These are phyloP conservation scores for Lepus townsendii DNA, from an alignment of 2,797 vertebrate species.

Conservation along the genomic window DNA sequence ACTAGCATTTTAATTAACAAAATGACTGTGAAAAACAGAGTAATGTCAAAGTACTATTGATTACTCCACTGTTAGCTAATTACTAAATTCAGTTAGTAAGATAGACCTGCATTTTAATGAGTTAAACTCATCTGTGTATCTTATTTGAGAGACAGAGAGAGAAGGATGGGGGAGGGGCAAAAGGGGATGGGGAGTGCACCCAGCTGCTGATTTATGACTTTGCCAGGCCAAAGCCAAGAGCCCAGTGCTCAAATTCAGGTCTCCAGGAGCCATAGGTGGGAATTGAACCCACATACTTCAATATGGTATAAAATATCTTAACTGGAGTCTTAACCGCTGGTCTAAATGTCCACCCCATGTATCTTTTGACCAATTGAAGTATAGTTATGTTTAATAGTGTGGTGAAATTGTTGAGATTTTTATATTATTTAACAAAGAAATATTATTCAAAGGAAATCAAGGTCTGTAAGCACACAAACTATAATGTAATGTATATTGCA, in stretches of 20 bases:
- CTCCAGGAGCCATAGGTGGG: too few species aligned
- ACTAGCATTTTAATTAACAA: constrained; percentile 69
- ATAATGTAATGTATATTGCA: not conserved
- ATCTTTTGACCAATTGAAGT: constrained; percentile 70
- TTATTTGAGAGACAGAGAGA: not conserved
- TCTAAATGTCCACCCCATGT: too few species aligned
- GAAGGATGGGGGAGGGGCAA: too few species aligned
- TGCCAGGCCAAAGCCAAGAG: too few species aligned
- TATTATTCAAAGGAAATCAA: constrained; percentile 22
- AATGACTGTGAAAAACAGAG: constrained; percentile 35
- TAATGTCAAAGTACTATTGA: constrained; percentile 69
- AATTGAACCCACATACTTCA: too few species aligned
- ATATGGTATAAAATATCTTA: too few species aligned
- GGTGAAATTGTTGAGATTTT: constrained; percentile 16
- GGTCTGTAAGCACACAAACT: not conserved
- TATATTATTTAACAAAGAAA: constrained; percentile 45
- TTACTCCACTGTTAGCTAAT: constrained; percentile 52
- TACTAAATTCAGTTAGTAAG: constrained; percentile 51
- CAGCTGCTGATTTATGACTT: too few species aligned
- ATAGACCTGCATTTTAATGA: constrained; percentile 53
- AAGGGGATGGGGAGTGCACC: too few species aligned
- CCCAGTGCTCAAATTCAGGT: too few species aligned
- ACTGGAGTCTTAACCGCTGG: too few species aligned
- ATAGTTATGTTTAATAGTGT: constrained; percentile 33
- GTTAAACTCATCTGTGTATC: constrained; percentile 49